Conservation (phyloP, 2,888 invertebrate species). For the Luperina testacea region DNA sequence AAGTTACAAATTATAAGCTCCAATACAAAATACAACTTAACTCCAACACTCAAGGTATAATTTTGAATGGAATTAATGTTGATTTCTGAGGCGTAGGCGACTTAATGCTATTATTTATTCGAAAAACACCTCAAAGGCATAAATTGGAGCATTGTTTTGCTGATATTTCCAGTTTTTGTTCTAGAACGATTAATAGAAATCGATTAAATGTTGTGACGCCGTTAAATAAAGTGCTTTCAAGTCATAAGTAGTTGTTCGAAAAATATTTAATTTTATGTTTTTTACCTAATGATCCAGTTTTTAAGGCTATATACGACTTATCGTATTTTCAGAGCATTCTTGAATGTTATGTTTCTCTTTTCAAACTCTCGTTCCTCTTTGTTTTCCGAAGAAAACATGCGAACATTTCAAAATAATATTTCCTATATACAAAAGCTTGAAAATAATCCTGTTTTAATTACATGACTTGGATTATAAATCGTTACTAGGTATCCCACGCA, state of each 20-base stretch:
- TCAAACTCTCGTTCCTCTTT: not conserved
- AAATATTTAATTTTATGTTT: not conserved
- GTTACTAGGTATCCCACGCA: not conserved
- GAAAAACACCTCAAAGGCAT: constrained; percentile 48
- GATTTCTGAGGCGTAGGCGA: constrained; percentile 61
- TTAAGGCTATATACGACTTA: not conserved
- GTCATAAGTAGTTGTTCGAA: not conserved
- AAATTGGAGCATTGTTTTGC: constrained; percentile 68
- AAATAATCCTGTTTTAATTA: not conserved
- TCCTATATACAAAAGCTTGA: not conserved
- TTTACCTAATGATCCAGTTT: not conserved
- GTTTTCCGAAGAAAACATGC: not conserved
- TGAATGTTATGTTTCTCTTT: not conserved
- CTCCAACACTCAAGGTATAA: constrained; percentile 55
- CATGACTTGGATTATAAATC: not conserved
- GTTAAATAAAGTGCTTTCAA: not conserved
- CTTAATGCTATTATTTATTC: constrained; percentile 65
- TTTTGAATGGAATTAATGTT: constrained; percentile 57
- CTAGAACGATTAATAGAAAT: constrained; percentile 41
- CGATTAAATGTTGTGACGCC: not conserved
- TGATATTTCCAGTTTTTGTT: constrained; percentile 41
- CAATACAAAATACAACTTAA: constrained; percentile 62
- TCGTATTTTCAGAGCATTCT: not conserved
- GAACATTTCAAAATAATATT: not conserved
- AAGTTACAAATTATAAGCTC: constrained; percentile 62